Evolutionary conservation across 2,888 invertebrate species (phyloP), one percentile per base, ranked within the genome.

Genomic region (Anodontia alba): DNA sequence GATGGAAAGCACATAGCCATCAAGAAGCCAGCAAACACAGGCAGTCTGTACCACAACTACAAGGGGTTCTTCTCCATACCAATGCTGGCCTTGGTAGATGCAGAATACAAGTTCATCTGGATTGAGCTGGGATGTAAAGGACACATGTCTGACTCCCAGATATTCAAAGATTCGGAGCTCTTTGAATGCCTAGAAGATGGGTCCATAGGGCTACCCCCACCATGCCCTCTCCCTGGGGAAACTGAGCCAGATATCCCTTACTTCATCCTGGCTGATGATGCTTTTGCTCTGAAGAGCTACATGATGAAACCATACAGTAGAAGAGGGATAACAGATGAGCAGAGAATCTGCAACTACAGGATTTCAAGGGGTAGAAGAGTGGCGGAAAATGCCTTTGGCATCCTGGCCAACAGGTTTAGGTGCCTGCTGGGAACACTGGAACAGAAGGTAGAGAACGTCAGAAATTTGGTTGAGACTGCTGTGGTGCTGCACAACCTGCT

Each of bases 1-100:
- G 80, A 80, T 75, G 78, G 82, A 29, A 86, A 84, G 67, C 86
- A 84, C 70, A 66, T 84, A 36, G 79, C 80, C 23, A 76, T 79
- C 71, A 78, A 62, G 70, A 79, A 76, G 70, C 81, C 86, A 68
- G n/a, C 70, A 17, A 66, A 81, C 69, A 74, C 67, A 46, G 84
- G 74, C 68, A 49, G 72, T 15, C 5, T 78, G 36, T 81, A 76
- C 69, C 72, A 75, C 72, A 84, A 84, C 66, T 81, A 81, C 73
- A 86, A 82, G 42, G 75, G 74, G 26, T 78, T 78, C 43, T 73
- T 73, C 38, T 43, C 62, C 49, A 69, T 76, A 17, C 76, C 76
- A 1, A 0, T 69, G 17, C 69, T 76, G 0, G 76, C 76, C 26
- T 43, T 71, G 26, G 71, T 76, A 23, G 69, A 76, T 68, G 76